phyloP scores from a whole-genome alignment of 2,113 vertebrate species.

The Cisticola juncidis region DNA sequence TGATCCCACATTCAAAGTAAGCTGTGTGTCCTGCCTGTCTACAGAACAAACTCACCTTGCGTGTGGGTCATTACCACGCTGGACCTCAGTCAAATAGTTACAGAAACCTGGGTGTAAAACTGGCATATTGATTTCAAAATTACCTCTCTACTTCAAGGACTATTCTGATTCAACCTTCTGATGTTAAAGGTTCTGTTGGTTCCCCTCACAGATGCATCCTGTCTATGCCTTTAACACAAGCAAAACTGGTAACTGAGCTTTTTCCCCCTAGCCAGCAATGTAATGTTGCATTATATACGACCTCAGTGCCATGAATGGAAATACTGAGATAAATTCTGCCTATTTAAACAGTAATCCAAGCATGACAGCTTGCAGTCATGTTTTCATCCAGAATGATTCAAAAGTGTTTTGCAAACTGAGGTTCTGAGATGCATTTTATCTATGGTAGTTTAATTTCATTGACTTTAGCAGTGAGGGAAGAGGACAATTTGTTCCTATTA shows the following conservation, averaged over 20 bases:
- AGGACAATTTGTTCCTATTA: constrained; percentile 25
- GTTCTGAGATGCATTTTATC: not conserved
- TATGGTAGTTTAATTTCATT: not conserved
- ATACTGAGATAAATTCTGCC: not conserved
- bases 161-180: not conserved
- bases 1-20: not conserved
- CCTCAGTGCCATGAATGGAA: not conserved
- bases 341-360: not conserved
- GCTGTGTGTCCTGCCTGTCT: not conserved
- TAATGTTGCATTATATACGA: not conserved
- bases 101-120: not conserved
- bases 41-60: not conserved
- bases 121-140: not conserved
- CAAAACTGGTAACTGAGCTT: not conserved
- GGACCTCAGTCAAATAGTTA: not conserved
- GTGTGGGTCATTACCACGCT: not conserved
- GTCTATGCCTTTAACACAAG: not conserved
- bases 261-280: not conserved
- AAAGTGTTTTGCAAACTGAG: not conserved
- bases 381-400: not conserved
- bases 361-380: not conserved
- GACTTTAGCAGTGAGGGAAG: not conserved
- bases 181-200: not conserved
- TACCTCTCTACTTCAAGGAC: not conserved
- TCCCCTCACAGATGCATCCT: not conserved